Percentiles rank a stretch among this genome's conserved stretches.
Evolutionary conservation across 2,797 vertebrate species (phyloP).

Genomic region (Graptemys geographica): DNA sequence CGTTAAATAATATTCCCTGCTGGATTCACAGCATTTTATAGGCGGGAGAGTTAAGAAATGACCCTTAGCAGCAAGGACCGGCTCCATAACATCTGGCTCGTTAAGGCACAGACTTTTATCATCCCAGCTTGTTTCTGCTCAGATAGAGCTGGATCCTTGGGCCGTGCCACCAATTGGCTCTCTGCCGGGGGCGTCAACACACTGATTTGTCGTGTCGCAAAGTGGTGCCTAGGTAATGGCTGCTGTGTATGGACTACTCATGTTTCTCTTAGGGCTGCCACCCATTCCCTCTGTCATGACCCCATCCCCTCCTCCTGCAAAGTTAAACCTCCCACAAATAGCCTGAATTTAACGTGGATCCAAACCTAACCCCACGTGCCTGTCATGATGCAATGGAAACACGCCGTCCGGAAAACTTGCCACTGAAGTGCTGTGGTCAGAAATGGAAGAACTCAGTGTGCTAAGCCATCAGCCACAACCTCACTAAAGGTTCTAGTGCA

Average conservation of each 20-base stretch:
- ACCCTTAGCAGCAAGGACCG: fast-evolving
- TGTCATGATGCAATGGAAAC: neutral
- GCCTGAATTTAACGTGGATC: neutral
- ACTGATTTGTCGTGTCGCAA: too few species aligned
- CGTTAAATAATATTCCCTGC: fast-evolving
- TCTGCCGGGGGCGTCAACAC: neutral
- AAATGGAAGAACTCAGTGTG: too few species aligned
- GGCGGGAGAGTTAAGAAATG: neutral
- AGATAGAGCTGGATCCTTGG: neutral
- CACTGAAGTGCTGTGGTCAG: too few species aligned
- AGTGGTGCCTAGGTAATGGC: neutral
- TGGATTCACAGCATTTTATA: neutral
- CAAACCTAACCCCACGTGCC: neutral
- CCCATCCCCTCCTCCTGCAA: neutral
- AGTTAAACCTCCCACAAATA: neutral
- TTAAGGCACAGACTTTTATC: neutral
- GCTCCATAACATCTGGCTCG: neutral
- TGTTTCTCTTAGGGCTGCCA: neutral
- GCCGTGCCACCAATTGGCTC: neutral
- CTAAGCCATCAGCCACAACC: too few species aligned
- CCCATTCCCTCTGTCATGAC: neutral
- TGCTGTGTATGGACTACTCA: neutral
- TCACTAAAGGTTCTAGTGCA: too few species aligned
- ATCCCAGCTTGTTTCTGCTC: neutral
- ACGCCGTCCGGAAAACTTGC: neutral